These are phyloP conservation scores for Orthosia incerta DNA, from an alignment of 2,888 invertebrate species.

Conservation along the genomic window DNA sequence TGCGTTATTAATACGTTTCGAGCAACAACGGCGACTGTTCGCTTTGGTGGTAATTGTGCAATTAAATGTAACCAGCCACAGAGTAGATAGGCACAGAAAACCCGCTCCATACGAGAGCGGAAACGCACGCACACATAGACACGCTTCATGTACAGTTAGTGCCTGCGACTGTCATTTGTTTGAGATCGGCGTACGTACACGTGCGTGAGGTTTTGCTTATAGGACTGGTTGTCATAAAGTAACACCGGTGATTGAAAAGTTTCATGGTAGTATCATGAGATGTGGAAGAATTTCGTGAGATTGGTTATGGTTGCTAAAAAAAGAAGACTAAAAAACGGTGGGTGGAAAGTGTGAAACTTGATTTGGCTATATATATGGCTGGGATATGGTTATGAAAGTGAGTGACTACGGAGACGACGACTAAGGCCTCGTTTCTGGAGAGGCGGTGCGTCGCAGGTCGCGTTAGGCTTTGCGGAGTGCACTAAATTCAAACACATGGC, in stretches of 20 bases:
- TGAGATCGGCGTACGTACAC: neutral
- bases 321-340: no score
- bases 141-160: neutral
- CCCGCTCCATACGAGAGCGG: neutral
- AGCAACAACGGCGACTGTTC: slow-evolving; percentile 25
- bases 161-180: no score
- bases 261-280: neutral
- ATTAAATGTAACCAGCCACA: slow-evolving; percentile 32
- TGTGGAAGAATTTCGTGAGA: no score
- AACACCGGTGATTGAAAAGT: neutral
- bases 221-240: neutral
- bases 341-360: no score
- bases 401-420: neutral
- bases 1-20: slow-evolving; percentile 44
- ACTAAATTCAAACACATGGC: no score
- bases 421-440: no score
- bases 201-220: neutral
- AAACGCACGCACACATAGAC: neutral
- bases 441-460: no score
- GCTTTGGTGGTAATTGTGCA: slow-evolving; percentile 31
- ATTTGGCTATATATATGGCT: no score
- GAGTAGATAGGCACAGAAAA: neutral
- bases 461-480: no score
- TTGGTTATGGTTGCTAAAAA: no score
- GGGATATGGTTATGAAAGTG: no score